These are phyloP conservation scores for Cyphomyrus discorhynchus DNA, from an alignment of 2,113 vertebrate genomes.

Conservation along the genomic window DNA sequence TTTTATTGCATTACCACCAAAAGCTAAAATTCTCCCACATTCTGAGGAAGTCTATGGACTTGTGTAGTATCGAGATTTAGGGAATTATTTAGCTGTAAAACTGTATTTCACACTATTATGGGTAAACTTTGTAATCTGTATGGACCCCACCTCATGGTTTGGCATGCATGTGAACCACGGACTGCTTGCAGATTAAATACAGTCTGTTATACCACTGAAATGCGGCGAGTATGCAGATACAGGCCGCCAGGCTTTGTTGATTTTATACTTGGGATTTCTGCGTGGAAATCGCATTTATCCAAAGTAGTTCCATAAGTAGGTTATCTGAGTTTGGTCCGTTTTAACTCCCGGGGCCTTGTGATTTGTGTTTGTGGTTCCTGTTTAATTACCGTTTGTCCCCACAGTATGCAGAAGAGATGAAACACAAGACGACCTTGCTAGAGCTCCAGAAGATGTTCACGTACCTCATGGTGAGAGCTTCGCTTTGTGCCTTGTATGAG, in stretches of 20 bases:
- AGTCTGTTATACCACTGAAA: background rate
- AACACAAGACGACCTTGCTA: conserved; percentile 95
- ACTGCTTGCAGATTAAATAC: background rate
- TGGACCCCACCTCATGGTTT: background rate
- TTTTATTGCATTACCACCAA: background rate
- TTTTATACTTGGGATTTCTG: background rate
- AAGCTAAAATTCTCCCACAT: background rate
- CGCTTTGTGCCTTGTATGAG: background rate
- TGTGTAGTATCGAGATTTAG: background rate
- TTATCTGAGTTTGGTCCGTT: background rate
- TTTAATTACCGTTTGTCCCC: background rate
- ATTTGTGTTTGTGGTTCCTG: background rate
- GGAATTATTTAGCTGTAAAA: background rate
- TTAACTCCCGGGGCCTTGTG: background rate
- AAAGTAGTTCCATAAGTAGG: background rate
- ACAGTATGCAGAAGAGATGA: conserved; percentile 96
- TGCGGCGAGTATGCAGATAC: background rate
- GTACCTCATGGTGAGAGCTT: conserved; percentile 83
- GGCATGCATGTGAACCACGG: background rate
- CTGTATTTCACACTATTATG: background rate
- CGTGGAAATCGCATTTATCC: background rate
- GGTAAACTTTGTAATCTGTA: background rate
- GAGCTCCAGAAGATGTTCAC: conserved; percentile 99
- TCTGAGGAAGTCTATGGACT: background rate
- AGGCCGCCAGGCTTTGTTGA: background rate